Percentiles rank a stretch among this genome's conserved stretches.
Conservation (phyloP, 92 coral and sea anemone species). For the Ricordea florida region DNA sequence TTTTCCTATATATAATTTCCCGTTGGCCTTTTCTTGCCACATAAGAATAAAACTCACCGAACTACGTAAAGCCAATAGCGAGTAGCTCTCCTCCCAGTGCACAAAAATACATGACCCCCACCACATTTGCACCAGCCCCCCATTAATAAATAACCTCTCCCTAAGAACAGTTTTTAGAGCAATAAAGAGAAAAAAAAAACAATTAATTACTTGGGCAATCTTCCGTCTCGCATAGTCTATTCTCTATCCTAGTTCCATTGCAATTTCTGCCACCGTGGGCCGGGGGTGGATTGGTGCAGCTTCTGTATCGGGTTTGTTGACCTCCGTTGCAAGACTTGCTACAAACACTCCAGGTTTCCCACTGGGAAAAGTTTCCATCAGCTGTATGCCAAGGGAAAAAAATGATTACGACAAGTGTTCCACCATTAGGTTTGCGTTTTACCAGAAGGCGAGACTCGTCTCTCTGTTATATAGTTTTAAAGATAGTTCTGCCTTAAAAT, state of each 20-base stretch:
- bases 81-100: too few relatives aligned
- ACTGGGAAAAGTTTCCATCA: conserved; percentile 43
- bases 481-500: too few relatives aligned
- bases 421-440: neutral
- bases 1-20: too few relatives aligned
- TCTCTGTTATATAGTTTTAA: too few relatives aligned
- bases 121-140: too few relatives aligned
- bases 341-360: conserved; percentile 47
- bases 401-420: neutral
- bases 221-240: neutral
- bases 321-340: conserved; percentile 30
- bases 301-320: conserved; percentile 11
- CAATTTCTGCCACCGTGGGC: conserved; percentile 33
- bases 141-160: too few relatives aligned
- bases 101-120: too few relatives aligned
- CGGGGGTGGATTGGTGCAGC: conserved; percentile 53
- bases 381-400: neutral
- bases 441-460: too few relatives aligned
- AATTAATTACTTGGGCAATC: neutral
- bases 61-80: too few relatives aligned
- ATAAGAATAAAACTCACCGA: too few relatives aligned
- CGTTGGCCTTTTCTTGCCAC: too few relatives aligned
- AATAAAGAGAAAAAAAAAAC: too few relatives aligned
- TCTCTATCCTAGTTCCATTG: conserved; percentile 16
- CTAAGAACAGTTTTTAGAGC: neutral